Conservation (phyloP, 2,797 vertebrate species). For the Zalophus californianus region DNA sequence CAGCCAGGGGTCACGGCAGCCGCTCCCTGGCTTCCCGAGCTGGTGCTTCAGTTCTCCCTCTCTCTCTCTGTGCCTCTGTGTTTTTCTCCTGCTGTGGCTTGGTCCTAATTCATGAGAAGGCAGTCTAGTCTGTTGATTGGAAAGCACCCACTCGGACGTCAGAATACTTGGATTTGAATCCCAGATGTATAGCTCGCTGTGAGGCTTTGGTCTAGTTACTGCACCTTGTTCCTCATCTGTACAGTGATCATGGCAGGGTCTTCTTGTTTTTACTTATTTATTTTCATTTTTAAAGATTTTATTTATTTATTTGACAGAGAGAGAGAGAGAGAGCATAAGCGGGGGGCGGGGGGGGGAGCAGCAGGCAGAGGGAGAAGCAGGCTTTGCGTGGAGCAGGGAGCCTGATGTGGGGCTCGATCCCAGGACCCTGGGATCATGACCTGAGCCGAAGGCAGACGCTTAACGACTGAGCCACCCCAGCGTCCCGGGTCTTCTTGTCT, state of each 20-base stretch:
- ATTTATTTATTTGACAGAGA: background rate
- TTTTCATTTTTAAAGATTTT: background rate
- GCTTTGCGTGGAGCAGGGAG: background rate
- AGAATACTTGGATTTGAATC: background rate
- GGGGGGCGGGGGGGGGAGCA: accelerated
- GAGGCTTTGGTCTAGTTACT: constrained; percentile 15
- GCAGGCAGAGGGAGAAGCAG: background rate
- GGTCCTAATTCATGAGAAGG: background rate
- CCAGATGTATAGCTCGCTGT: background rate
- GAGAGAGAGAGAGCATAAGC: too few species aligned
- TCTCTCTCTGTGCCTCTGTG: background rate
- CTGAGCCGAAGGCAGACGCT: background rate
- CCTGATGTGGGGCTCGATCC: too few species aligned
- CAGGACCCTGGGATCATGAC: background rate
- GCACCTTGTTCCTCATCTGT: background rate
- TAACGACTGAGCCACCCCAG: background rate
- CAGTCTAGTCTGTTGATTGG: background rate
- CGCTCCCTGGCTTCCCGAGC: background rate
- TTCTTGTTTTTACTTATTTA: background rate
- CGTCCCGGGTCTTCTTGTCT: background rate
- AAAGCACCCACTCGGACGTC: background rate
- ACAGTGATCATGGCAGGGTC: background rate
- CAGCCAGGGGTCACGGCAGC: background rate
- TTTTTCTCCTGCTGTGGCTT: background rate
- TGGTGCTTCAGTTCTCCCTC: background rate